A percentile compares a stretch with the other conserved stretches of the same genome.
These are phyloP conservation scores for Drosophila subobscura DNA, from an alignment of 1,140 invertebrate species.

Conservation along the genomic window DNA sequence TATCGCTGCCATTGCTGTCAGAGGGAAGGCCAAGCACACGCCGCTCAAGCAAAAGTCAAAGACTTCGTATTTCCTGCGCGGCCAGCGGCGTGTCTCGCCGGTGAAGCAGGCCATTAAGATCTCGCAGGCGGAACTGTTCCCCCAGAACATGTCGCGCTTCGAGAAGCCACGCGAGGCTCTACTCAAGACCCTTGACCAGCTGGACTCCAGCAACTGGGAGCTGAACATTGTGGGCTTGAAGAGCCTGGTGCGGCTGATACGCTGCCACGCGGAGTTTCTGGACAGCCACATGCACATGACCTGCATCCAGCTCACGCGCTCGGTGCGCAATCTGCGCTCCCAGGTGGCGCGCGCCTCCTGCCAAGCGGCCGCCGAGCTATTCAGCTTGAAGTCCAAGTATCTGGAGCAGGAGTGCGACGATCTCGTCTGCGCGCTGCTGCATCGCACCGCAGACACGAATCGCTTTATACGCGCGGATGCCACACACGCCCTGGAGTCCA, in stretches of 20 bases:
- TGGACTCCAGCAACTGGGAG: slow-evolving; percentile 93
- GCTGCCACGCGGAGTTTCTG: slow-evolving; percentile 88
- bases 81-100: slow-evolving; percentile 70
- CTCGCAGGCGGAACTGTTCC: slow-evolving; percentile 72
- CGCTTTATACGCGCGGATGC: slow-evolving; percentile 95
- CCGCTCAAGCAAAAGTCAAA: slow-evolving; percentile 75
- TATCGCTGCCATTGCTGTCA: background rate
- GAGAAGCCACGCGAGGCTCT: slow-evolving; percentile 88
- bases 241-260: slow-evolving; percentile 88
- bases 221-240: slow-evolving; percentile 91
- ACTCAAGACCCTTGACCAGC: slow-evolving; percentile 86
- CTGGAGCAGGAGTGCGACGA: slow-evolving; percentile 96
- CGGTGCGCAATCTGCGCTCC: slow-evolving; percentile 94
- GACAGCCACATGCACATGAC: slow-evolving; percentile 87
- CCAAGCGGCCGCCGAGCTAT: slow-evolving; percentile 90
- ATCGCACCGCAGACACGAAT: slow-evolving; percentile 96
- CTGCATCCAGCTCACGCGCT: slow-evolving; percentile 88
- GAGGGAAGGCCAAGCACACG: slow-evolving; percentile 45
- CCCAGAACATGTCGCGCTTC: slow-evolving; percentile 66
- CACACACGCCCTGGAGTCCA: slow-evolving; percentile 90
- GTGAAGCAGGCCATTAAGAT: slow-evolving; percentile 77
- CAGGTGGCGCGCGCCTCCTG: slow-evolving; percentile 95
- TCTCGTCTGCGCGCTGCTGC: slow-evolving; percentile 90
- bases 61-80: slow-evolving; percentile 64
- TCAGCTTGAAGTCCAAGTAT: slow-evolving; percentile 87